phyloP scores from a whole-genome alignment of 2,113 vertebrate species.

The Clarias macrocephalus region DNA sequence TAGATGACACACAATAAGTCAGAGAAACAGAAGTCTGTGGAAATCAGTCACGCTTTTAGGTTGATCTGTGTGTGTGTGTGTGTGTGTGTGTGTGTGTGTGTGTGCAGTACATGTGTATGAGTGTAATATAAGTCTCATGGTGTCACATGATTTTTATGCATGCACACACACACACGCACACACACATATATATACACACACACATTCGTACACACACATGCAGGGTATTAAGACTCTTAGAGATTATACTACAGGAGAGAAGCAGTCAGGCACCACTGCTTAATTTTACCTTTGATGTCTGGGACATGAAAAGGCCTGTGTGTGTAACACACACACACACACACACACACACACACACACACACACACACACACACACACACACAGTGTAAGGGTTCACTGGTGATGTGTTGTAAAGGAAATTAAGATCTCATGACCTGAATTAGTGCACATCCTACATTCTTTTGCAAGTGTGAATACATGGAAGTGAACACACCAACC shows the following conservation, averaged over 20 bases:
- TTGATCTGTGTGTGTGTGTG: not conserved
- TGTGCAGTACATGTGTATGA: not conserved
- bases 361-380: not conserved
- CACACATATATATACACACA: not conserved
- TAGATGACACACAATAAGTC: not conserved
- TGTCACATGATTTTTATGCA: constrained; percentile 21
- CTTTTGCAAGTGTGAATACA: not conserved
- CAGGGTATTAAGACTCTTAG: not conserved
- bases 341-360: not conserved
- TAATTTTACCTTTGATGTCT: constrained; percentile 46
- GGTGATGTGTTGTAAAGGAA: not conserved
- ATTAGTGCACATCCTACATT: constrained; percentile 7
- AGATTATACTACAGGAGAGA: not conserved
- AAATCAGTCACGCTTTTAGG: not conserved
- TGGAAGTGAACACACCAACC: not conserved
- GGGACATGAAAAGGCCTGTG: not conserved
- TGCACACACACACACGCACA: not conserved
- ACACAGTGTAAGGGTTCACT: not conserved
- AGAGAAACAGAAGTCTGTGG: not conserved
- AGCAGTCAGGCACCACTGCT: not conserved
- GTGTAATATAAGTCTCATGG: not conserved
- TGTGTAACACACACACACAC: constrained; percentile 18
- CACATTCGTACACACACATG: not conserved
- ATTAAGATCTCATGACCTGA: constrained; percentile 36
- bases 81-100: not conserved